A percentile compares a stretch with the other conserved stretches of the same genome.
Evolutionary conservation across 2,888 invertebrate genomes (phyloP).

Genomic region (Diaphora mendica): DNA sequence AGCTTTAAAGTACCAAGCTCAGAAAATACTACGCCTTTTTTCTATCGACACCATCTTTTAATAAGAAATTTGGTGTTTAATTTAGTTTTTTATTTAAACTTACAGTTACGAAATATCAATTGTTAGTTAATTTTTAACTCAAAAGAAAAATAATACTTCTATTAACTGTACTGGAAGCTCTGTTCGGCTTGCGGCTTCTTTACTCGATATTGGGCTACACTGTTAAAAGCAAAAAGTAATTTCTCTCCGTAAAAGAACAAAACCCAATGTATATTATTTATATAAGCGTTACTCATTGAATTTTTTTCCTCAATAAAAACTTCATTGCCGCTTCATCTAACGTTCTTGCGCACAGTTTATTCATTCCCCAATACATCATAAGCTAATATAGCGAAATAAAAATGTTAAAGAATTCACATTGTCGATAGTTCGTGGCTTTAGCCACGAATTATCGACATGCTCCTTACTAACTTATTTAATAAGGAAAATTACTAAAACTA

Average conservation of each 20-base stretch:
- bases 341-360: conserved; percentile 16
- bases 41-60: no score
- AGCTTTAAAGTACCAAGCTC: background rate
- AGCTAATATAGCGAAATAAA: conserved; percentile 40
- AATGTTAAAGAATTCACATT: conserved; percentile 38
- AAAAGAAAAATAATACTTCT: background rate
- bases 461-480: conserved; percentile 16
- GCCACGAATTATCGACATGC: conserved; percentile 13
- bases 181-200: background rate
- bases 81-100: background rate
- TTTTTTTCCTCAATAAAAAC: conserved; percentile 22
- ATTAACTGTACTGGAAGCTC: background rate
- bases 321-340: conserved; percentile 22
- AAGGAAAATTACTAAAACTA: conserved; percentile 16
- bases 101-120: no score
- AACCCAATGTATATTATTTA: background rate
- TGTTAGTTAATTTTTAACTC: background rate
- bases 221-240: background rate
- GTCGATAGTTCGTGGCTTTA: no score
- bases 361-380: conserved; percentile 25
- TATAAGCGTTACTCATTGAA: conserved; percentile 13
- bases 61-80: background rate
- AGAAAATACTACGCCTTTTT: background rate
- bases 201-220: background rate
- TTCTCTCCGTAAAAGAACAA: background rate